Evolutionary conservation across 2,113 vertebrate species (phyloP), one percentile per base, ranked within the genome.

Genomic region (Acinonyx jubatus): DNA sequence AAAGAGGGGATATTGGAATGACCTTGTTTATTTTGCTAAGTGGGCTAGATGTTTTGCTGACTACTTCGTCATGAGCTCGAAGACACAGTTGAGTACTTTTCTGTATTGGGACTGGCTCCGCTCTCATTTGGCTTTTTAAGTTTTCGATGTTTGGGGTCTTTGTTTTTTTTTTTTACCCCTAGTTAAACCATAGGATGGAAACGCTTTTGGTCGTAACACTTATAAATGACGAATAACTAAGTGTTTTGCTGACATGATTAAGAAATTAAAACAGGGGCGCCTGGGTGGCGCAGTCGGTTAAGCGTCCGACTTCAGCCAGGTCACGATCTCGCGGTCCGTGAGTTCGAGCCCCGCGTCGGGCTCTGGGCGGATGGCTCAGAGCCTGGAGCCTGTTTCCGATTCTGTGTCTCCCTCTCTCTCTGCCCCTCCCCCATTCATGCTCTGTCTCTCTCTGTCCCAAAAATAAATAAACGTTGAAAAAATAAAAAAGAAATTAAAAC

Each of bases 21-120:
- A 91, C 98, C 81, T 73, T 92, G 88, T 98, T 98, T 96, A 97
- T 98, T 98, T 98, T 98, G 98, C 98, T 98, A 98, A 97, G 76
- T 96, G 97, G 96, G 96, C 98, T 84, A 97, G 98, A 82, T 98
- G 98, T 98, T 98, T 98, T 97, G 97, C 89, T 96, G 98, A 98
- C 89, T 96, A 94, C 57, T 61, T 61, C 7, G 21, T 23, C 7
- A 61, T 25, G 83, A 78, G 33, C 33, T 92, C 16, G 10, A 27
- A 36, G n/a, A 19, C 10, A 69, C 7, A 21, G 93, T 94, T 95
- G 97, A 96, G 86, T 97, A 71, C 31, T 97, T 97, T 97, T 79
- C 92, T 96, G 94, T 98, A 97, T 82, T 98, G 94, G 83, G 73
- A 0, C 21, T 95, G 93, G 85, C 29, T 90, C 80, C 89, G 41